Conservation (phyloP, 1,140 invertebrate genomes). For the Drosophila kepulauana region DNA sequence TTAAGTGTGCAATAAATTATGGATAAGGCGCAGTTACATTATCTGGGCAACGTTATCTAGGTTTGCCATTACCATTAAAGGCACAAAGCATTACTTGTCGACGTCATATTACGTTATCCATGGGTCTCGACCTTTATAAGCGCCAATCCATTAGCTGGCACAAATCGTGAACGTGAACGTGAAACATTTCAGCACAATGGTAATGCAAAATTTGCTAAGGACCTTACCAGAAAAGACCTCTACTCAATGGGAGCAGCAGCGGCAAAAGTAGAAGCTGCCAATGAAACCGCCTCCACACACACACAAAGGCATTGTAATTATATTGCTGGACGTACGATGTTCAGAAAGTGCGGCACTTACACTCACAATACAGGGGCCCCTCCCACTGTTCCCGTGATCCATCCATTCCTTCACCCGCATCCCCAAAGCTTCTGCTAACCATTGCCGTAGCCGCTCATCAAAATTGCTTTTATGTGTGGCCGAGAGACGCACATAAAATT, state of each 20-base stretch:
- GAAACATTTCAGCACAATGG: constrained; percentile 53
- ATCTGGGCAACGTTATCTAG: constrained; percentile 27
- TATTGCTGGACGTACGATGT: constrained; percentile 71
- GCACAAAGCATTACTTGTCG: not conserved
- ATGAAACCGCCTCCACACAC: constrained; percentile 51
- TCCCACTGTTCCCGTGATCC: not conserved
- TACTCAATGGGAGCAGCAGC: constrained; percentile 28
- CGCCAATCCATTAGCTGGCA: constrained; percentile 76
- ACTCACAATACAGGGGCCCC: constrained; percentile 51
- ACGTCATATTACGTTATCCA: constrained; percentile 5
- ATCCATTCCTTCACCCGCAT: not conserved
- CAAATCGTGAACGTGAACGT: constrained; percentile 55
- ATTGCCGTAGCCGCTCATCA: constrained; percentile 64
- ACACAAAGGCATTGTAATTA: constrained; percentile 76
- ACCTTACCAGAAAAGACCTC: constrained; percentile 16
- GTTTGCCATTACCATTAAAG: constrained; percentile 17
- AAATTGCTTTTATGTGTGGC: constrained; percentile 81
- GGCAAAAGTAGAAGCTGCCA: constrained; percentile 13
- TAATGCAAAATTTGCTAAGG: constrained; percentile 61
- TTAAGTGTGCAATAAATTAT: constrained; percentile 46
- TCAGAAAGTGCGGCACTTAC: constrained; percentile 74
- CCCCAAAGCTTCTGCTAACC: not conserved
- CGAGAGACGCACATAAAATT: constrained; percentile 73
- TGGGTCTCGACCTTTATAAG: constrained; percentile 59
- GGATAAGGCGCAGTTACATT: constrained; percentile 31